Conservation (phyloP, 64 coral and sea anemone genomes). For the Acropora yongei region DNA sequence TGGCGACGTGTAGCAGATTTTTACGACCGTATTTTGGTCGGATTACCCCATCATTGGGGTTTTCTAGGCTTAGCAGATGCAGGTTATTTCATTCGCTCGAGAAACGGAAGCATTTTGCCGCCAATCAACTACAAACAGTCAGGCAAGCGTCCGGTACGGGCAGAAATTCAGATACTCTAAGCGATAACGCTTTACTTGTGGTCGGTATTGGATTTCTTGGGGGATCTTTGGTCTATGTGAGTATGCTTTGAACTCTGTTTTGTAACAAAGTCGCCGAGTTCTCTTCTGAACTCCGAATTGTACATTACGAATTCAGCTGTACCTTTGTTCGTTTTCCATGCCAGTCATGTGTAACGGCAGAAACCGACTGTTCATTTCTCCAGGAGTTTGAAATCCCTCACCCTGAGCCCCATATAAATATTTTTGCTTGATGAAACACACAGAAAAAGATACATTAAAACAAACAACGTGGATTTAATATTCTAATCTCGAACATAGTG, state of each 20-base stretch:
- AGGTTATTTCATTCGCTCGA: conserved; percentile 49
- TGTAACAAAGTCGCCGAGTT: background rate
- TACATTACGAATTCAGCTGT: too few species aligned
- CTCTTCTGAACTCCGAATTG: too few species aligned
- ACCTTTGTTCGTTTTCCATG: too few species aligned
- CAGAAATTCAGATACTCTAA: background rate
- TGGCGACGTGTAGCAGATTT: conserved; percentile 67
- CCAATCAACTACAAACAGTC: background rate
- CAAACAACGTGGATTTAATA: too few species aligned
- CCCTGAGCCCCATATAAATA: too few species aligned
- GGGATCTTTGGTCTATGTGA: conserved; percentile 35
- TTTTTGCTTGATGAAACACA: too few species aligned
- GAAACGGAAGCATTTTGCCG: conserved; percentile 23
- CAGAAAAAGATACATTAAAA: too few species aligned
- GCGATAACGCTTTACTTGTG: conserved; percentile 67
- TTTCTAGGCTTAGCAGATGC: background rate
- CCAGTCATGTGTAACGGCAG: too few species aligned
- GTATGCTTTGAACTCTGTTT: background rate
- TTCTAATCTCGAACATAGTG: too few species aligned
- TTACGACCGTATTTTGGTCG: conserved; percentile 73
- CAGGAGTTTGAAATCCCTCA: too few species aligned
- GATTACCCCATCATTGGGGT: conserved; percentile 52
- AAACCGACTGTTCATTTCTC: too few species aligned
- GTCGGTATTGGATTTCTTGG: conserved; percentile 75
- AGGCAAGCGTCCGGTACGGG: conserved; percentile 17